These are phyloP conservation scores for Agrotis ipsilon DNA, from an alignment of 2,888 invertebrate genomes.

Conservation along the genomic window DNA sequence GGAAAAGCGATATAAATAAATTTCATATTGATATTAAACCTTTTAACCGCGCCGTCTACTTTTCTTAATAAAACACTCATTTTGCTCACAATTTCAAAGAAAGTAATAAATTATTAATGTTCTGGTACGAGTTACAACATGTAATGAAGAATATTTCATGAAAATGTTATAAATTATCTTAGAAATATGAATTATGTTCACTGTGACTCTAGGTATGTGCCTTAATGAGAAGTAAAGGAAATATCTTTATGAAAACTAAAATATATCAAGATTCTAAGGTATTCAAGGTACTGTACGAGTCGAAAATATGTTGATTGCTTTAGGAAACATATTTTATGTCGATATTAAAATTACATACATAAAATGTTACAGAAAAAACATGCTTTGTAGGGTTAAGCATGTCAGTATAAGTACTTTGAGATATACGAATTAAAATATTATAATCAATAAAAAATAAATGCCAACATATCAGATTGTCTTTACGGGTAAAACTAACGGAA, in stretches of 20 bases:
- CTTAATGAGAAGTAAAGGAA: not conserved
- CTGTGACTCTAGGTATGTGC: not conserved
- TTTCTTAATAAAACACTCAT: slow-evolving; percentile 25
- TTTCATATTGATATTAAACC: slow-evolving; percentile 13
- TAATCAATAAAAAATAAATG: no score
- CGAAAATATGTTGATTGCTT: not conserved
- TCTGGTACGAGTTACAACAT: slow-evolving; percentile 10
- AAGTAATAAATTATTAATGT: slow-evolving; percentile 33
- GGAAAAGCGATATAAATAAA: slow-evolving; percentile 4
- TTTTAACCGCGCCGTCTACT: slow-evolving; percentile 3
- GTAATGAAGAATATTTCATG: slow-evolving; percentile 37
- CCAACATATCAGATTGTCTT: no score
- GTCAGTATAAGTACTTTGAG: no score
- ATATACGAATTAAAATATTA: no score
- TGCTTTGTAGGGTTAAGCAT: no score
- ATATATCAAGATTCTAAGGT: no score
- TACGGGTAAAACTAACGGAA: no score
- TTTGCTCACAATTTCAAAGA: slow-evolving; percentile 10
- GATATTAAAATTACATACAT: no score
- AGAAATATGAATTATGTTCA: slow-evolving; percentile 22
- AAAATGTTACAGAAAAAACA: no score
- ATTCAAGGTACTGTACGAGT: not conserved
- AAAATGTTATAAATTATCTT: slow-evolving; percentile 35
- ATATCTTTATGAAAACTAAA: not conserved
- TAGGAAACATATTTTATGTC: not conserved